phyloP scores from a whole-genome alignment of 2,888 invertebrate genomes.

The Harpagoxenus sublaevis region DNA sequence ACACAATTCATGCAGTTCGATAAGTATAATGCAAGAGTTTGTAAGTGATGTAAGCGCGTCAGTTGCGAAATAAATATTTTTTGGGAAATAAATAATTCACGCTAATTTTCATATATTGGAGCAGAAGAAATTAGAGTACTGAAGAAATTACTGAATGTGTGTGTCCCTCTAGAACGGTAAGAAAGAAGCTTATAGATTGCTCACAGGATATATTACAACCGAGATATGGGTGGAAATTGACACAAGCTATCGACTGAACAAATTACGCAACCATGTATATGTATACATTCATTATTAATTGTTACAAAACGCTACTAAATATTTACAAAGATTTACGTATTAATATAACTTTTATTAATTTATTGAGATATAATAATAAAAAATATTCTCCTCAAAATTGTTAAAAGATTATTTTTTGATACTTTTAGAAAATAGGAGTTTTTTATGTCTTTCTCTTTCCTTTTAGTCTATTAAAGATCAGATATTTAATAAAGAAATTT shows the following conservation, averaged over 20 bases:
- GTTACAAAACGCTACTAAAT: background rate
- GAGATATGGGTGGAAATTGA: background rate
- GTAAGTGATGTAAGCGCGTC: background rate
- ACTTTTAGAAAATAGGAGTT: background rate
- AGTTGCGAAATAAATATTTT: background rate
- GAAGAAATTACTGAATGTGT: background rate
- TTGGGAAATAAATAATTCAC: background rate
- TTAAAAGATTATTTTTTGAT: background rate
- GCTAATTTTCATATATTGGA: background rate
- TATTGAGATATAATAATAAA: background rate
- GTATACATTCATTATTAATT: background rate
- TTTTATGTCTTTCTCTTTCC: background rate
- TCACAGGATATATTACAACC: slow-evolving; percentile 6
- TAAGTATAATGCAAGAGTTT: background rate
- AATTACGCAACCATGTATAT: background rate
- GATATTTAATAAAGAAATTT: background rate
- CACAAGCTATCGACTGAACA: background rate
- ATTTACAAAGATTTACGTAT: background rate
- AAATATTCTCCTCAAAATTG: background rate
- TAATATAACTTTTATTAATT: background rate
- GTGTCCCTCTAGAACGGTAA: slow-evolving; percentile 24
- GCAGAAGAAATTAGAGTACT: background rate
- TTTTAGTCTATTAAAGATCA: background rate
- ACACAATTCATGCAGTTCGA: background rate
- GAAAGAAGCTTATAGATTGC: background rate